phyloP scores from a whole-genome alignment of 2,113 vertebrate genomes.

The Cyanoderma ruficeps region DNA sequence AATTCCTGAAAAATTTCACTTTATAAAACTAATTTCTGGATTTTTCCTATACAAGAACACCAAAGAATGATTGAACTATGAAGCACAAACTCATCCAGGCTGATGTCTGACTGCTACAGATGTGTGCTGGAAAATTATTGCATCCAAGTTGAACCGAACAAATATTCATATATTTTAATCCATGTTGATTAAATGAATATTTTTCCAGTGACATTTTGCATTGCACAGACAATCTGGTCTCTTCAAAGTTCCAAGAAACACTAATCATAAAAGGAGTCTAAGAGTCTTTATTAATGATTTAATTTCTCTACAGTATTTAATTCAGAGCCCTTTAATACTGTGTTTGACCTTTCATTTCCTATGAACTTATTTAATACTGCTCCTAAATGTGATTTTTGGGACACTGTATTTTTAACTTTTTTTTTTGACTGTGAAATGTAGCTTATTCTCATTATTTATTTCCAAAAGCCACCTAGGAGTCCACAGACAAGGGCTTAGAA shows the following conservation, averaged over 20 bases:
- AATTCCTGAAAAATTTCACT: neutral
- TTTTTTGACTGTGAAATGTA: neutral
- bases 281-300: neutral
- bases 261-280: neutral
- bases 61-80: neutral
- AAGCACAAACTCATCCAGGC: neutral
- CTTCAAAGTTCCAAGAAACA: neutral
- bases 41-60: neutral
- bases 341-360: neutral
- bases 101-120: neutral
- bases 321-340: neutral
- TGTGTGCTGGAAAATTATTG: neutral
- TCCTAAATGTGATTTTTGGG: neutral
- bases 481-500: neutral
- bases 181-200: slow-evolving; percentile 7
- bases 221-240: neutral
- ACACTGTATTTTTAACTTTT: neutral
- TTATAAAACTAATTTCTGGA: neutral
- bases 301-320: slow-evolving; percentile 1
- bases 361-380: neutral
- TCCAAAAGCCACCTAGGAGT: neutral
- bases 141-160: neutral
- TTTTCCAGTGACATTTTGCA: slow-evolving; percentile 28
- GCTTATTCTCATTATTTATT: neutral
- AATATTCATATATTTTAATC: slow-evolving; percentile 5